Base-by-base conservation (phyloP, 2,797 vertebrate genomes). In the Sebastes itinus region DNA sequence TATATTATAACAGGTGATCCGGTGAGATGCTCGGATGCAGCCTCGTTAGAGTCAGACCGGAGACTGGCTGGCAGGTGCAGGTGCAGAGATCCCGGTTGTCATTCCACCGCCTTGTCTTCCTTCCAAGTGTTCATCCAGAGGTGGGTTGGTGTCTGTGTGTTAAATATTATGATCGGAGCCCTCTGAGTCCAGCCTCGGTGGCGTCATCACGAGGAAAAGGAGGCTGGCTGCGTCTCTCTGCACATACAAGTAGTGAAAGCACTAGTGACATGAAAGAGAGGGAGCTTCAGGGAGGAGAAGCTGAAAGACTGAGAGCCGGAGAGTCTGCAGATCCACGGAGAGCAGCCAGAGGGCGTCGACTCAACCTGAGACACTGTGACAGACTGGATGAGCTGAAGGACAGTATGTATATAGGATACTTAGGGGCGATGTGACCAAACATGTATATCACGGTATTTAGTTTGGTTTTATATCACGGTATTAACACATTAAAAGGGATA, bases 141-240 rank as follows among this genome's bases (percentile, higher is more conserved):
- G 35, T 38, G 13, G 13, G 13, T 0, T 14, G 94, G 95, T 94
- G 95, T 96, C 96, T 96, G 96, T 96, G 96, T 96, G 96, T 97
- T 97, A 97, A 97, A 98, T 98, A 97, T 96, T 95, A 93, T 89
- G 95, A 96, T 95, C 92, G 89, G 86, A 95, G 95, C 85, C 92
- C 87, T 89, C 82, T 87, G 96, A 96, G 96, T 94, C 97, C 96
- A 95, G 96, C 97, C 97, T 97, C 93, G 83, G 93, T 93, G 93
- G 94, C 98, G 98, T 99, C 98, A 99, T 99, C 98, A 98, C 88
- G 94, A 95, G 87, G 89, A 93, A 38, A 38, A 92, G 96, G 96
- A 97, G 97, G 98, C 97, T 98, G 97, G 97, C 97, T 97, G 96
- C 93, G 95, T 94, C 35, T 38, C 35, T 38, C 93, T 91, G 85